A percentile compares a stretch with the other conserved stretches of the same genome.
phyloP scores from a whole-genome alignment of 2,113 vertebrate species.

The Synodontis membranacea region DNA sequence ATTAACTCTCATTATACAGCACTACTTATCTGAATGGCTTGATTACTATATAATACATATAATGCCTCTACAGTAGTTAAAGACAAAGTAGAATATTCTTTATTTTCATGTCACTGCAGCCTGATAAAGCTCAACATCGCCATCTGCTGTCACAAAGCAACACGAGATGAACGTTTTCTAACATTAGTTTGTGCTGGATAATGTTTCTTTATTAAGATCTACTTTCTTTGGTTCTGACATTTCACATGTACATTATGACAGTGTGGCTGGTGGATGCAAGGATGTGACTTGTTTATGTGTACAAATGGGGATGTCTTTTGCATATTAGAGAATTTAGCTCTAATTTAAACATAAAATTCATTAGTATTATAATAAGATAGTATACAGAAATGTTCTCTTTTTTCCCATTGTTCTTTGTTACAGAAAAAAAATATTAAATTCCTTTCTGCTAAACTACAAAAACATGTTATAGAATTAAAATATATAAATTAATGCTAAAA shows the following conservation, averaged over 20 bases:
- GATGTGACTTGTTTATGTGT: not conserved
- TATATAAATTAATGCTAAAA: no score
- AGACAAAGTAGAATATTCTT: not conserved
- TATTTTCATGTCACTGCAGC: not conserved
- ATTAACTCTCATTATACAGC: not conserved
- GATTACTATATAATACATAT: not conserved
- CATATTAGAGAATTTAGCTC: not conserved
- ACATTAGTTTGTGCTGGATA: not conserved
- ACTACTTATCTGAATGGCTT: not conserved
- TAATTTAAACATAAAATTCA: not conserved
- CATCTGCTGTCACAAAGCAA: conserved; percentile 20
- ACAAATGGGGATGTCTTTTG: not conserved
- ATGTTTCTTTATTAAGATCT: not conserved
- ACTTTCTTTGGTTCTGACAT: not conserved
- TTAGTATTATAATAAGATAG: no score
- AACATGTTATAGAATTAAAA: no score
- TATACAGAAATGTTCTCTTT: no score
- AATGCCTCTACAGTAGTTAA: not conserved
- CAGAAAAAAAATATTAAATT: not conserved
- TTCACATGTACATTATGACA: not conserved
- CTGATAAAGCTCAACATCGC: conserved; percentile 10
- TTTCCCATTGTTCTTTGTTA: no score
- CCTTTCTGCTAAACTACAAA: not conserved
- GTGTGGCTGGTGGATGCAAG: not conserved
- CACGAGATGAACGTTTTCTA: not conserved